Evolutionary conservation across 2,888 invertebrate species (phyloP).

Genomic region (Saturnia pavonia): DNA sequence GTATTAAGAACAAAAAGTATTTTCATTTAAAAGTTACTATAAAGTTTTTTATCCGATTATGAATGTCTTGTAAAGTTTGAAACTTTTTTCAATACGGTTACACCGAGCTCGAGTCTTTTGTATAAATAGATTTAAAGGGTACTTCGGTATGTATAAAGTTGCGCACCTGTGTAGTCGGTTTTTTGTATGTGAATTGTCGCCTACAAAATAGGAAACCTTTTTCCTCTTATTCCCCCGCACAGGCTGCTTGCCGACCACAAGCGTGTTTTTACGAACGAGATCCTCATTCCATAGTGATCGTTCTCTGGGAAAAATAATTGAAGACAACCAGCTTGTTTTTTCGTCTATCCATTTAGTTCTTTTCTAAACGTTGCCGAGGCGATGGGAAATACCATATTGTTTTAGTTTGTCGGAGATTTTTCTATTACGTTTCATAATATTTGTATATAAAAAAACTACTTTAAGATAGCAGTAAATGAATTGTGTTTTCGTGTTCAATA

Average conservation of each 20-base stretch:
- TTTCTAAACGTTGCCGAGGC: constrained; percentile 51
- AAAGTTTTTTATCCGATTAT: constrained; percentile 22
- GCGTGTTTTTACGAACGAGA: constrained; percentile 60
- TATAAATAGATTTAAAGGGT: constrained; percentile 2
- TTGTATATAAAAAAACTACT: background rate
- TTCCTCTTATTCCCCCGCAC: constrained; percentile 40
- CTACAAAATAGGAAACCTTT: constrained; percentile 47
- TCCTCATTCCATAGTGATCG: constrained; percentile 50
- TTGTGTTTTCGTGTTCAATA: background rate
- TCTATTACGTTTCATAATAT: background rate
- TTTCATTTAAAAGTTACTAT: constrained; percentile 20
- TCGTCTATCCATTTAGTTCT: constrained; percentile 55
- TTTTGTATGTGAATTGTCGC: constrained; percentile 14
- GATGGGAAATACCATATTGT: constrained; percentile 54
- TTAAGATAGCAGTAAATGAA: background rate
- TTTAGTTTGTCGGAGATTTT: constrained; percentile 49
- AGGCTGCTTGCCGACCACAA: constrained; percentile 40
- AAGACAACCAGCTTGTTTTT: constrained; percentile 75
- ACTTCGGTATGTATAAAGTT: constrained; percentile 3
- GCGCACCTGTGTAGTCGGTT: constrained; percentile 13
- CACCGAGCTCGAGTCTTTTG: background rate
- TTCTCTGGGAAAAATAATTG: constrained; percentile 71
- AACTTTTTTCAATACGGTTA: constrained; percentile 1
- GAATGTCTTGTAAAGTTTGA: constrained; percentile 17
- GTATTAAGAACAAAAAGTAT: constrained; percentile 15